Percentiles rank a stretch among this genome's conserved stretches.
phyloP scores from a whole-genome alignment of 2,888 invertebrate species.

The Abrostola tripartita region DNA sequence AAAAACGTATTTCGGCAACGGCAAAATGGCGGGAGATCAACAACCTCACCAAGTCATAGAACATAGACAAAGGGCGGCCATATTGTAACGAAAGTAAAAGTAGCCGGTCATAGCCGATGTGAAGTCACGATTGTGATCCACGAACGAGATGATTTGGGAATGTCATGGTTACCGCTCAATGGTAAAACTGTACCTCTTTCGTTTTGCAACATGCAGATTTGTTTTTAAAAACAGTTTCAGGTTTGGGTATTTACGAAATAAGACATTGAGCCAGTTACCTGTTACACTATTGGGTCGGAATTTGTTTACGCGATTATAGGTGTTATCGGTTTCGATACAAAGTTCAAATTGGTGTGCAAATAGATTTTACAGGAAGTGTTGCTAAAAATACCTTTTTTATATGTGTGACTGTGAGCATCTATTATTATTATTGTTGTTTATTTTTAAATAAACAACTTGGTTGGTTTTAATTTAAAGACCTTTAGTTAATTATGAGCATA shows the following conservation, averaged over 20 bases:
- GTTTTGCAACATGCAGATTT: constrained; percentile 70
- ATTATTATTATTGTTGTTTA: constrained; percentile 14
- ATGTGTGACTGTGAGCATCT: constrained; percentile 21
- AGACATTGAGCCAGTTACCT: constrained; percentile 55
- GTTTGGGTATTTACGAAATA: constrained; percentile 63
- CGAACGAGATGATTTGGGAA: constrained; percentile 85
- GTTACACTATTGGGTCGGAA: constrained; percentile 26
- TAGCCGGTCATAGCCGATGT: constrained; percentile 68
- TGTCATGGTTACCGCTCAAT: constrained; percentile 81
- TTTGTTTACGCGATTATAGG: constrained; percentile 27
- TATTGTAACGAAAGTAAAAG: constrained; percentile 85
- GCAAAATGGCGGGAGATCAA: constrained; percentile 81
- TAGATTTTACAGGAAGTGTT: constrained; percentile 30
- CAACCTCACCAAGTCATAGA: constrained; percentile 79
- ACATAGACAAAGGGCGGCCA: constrained; percentile 83
- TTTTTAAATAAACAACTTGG: constrained; percentile 4
- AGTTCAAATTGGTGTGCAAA: constrained; percentile 33
- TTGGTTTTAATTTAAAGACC: too few relatives aligned
- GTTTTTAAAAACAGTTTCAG: constrained; percentile 56
- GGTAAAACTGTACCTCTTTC: constrained; percentile 58
- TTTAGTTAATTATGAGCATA: too few relatives aligned
- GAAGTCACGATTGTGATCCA: constrained; percentile 80
- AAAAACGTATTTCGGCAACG: constrained; percentile 87
- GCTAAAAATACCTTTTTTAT: constrained; percentile 25
- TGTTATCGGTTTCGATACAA: constrained; percentile 35